Evolutionary conservation across 2,797 vertebrate species (phyloP), one percentile per base, ranked within the genome.

Genomic region (Rhinophrynus dorsalis): DNA sequence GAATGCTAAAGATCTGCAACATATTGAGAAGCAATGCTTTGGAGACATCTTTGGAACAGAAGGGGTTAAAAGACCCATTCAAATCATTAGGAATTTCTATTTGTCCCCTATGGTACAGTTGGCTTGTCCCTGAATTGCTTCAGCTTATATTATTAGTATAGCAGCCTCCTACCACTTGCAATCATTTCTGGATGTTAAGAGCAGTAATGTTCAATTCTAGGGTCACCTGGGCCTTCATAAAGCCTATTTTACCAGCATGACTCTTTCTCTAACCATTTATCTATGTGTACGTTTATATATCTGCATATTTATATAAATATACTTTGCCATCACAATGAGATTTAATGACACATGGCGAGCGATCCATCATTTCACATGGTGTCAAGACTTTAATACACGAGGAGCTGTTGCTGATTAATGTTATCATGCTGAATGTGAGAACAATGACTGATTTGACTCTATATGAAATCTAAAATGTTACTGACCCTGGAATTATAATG

Each of bases 331-430:
- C 38, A 44, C 50, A 42, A 44, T 30, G 51, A 63, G 58, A 48
- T 23, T 38, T 63, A 71, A 63, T 71, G 68, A 64, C 59, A 71
- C 68, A 47, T 63, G 15, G 40, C 59, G 11, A 21, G 30, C 38
- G 7, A 71, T 71, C 68, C 40, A 71, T 71, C 68, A 63, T 71
- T 29, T 40, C 21, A n/a, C 42, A 33, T 8, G n/a, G 6, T 69
- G 59, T 62, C 58, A 48, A 13, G 18, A 51, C 51, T 47, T 15
- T 56, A 63, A 63, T 52, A 70, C 40, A 37, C 50, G 15, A 40
- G 24, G 12, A 44, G 15, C 50, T 29, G 29, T 29, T 37, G 15
- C 57, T 71, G 68, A 71, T 57, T 71, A 64, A 71, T 71, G 59
- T 56, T 15, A 35, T 69, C 20, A 45, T 18, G 23, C 7, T 30